Evolutionary conservation across 2,797 vertebrate genomes (phyloP).

Genomic region (Champsocephalus esox): DNA sequence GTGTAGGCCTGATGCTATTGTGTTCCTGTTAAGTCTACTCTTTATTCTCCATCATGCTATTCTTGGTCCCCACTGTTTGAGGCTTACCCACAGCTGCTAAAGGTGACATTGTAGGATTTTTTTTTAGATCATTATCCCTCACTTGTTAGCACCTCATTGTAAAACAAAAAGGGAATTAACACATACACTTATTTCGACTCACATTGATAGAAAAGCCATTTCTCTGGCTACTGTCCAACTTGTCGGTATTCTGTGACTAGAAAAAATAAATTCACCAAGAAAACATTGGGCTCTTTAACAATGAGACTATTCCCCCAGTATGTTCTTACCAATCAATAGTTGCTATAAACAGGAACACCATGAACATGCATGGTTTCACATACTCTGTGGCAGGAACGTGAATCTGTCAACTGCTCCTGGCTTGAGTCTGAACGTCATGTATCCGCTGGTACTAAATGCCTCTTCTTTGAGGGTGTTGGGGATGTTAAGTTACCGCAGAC

Average conservation of each 20-base stretch:
- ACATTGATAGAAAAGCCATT: background rate
- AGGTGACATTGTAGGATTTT: background rate
- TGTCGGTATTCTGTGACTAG: slow-evolving; percentile 11
- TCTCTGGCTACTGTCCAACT: slow-evolving; percentile 9
- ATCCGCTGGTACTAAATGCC: slow-evolving; percentile 18
- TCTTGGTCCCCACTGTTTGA: slow-evolving; percentile 14
- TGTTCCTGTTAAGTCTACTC: slow-evolving; percentile 30
- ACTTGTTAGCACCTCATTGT: background rate
- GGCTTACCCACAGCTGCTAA: slow-evolving; percentile 8
- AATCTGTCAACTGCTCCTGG: slow-evolving; percentile 70
- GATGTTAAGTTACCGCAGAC: slow-evolving; percentile 43
- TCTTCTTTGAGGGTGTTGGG: slow-evolving; percentile 31
- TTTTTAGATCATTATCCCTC: slow-evolving; percentile 11
- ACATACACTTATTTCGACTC: background rate
- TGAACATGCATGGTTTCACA: slow-evolving; percentile 71
- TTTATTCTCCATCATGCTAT: slow-evolving; percentile 36
- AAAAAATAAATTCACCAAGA: slow-evolving; percentile 29
- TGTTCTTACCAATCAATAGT: slow-evolving; percentile 41
- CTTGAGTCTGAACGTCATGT: slow-evolving; percentile 39
- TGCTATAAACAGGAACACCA: slow-evolving; percentile 68
- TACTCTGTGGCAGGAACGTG: slow-evolving; percentile 70
- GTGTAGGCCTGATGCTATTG: slow-evolving; percentile 42
- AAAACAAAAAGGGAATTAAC: background rate
- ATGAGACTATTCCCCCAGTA: slow-evolving; percentile 39
- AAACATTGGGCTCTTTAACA: slow-evolving; percentile 61